These are phyloP conservation scores for Sturnus vulgaris DNA, from an alignment of 2,113 vertebrate species.

Conservation along the genomic window DNA sequence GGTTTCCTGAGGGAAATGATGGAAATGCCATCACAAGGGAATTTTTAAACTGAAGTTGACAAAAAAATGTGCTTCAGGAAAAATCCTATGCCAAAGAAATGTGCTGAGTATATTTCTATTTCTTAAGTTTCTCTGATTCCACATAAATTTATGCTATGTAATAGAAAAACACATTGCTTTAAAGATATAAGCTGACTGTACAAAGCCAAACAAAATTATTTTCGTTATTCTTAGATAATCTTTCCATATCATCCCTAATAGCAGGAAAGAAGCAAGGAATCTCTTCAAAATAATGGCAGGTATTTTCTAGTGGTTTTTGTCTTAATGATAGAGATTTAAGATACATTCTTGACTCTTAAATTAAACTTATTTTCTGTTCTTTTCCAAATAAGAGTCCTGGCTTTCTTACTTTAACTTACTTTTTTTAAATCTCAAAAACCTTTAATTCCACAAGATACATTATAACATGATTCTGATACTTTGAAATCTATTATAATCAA, in stretches of 20 bases:
- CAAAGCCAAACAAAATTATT: background rate
- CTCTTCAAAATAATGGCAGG: background rate
- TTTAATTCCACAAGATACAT: background rate
- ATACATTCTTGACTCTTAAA: background rate
- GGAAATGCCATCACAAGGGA: background rate
- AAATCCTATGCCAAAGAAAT: conserved; percentile 15
- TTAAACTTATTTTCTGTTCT: background rate
- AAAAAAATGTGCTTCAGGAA: conserved; percentile 16
- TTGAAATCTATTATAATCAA: background rate
- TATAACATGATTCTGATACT: background rate
- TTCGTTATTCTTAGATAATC: background rate
- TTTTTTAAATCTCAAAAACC: background rate
- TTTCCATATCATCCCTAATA: background rate
- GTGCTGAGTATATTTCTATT: background rate
- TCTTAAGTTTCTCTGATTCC: background rate
- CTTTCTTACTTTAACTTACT: background rate
- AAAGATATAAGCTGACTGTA: background rate
- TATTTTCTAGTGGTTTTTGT: background rate
- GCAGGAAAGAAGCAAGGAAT: background rate
- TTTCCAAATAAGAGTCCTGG: background rate
- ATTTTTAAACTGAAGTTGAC: conserved; percentile 1
- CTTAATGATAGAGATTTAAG: background rate
- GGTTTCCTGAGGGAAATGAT: conserved; percentile 5
- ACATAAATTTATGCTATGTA: background rate
- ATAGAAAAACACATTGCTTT: background rate